These are phyloP conservation scores for Oscheius onirici DNA, from an alignment of 2,888 invertebrate species.

Conservation along the genomic window DNA sequence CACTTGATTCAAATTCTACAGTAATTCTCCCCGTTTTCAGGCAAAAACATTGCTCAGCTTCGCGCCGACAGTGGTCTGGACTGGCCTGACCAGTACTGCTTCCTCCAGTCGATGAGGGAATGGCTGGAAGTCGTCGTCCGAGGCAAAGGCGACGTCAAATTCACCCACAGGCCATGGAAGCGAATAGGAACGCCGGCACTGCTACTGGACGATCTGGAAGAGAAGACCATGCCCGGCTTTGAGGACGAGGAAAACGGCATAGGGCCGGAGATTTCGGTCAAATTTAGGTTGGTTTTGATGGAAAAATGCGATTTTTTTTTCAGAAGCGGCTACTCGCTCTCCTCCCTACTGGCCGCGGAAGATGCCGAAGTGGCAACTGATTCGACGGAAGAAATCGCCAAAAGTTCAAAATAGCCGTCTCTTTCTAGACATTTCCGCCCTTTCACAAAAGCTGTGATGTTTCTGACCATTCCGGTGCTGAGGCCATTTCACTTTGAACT, in stretches of 20 bases:
- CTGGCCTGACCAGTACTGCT: slow-evolving; percentile 42
- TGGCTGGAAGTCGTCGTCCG: slow-evolving; percentile 2
- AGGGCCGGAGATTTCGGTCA: too few relatives aligned
- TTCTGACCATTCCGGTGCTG: too few relatives aligned
- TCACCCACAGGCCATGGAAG: slow-evolving; percentile 1
- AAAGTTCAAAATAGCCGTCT: too few relatives aligned
- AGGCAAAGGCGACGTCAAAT: slow-evolving; percentile 4
- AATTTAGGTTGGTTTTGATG: too few relatives aligned
- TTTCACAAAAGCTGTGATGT: too few relatives aligned
- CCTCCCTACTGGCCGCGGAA: too few relatives aligned
- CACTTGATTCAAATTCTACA: background rate
- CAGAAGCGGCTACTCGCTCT: too few relatives aligned
- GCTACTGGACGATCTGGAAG: slow-evolving; percentile 1
- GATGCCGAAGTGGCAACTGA: too few relatives aligned
- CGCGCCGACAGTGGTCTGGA: slow-evolving; percentile 57
- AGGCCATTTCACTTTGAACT: too few relatives aligned
- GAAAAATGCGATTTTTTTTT: too few relatives aligned
- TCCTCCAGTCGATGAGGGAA: slow-evolving; percentile 10
- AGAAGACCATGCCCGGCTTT: background rate
- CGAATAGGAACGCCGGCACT: background rate
- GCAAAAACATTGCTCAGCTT: slow-evolving; percentile 84
- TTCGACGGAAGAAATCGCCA: too few relatives aligned
- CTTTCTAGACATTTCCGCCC: too few relatives aligned
- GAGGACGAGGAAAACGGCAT: background rate
- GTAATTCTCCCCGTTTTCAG: background rate